Base-by-base conservation (phyloP, 2,113 vertebrate species). In the Triplophysa rosa region DNA sequence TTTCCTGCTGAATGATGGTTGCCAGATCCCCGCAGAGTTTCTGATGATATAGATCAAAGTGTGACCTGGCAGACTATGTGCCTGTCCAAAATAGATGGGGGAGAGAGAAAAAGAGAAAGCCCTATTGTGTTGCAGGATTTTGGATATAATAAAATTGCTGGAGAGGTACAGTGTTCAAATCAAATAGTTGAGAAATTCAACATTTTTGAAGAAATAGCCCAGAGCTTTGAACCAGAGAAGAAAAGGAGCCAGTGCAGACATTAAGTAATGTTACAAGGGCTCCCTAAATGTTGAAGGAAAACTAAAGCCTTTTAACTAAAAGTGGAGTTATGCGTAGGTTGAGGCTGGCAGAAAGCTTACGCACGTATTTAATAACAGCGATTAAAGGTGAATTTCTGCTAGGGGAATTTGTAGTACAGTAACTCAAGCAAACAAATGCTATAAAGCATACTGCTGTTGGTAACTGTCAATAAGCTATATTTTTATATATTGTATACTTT, bases 11-110 rank as follows among this genome's bases (percentile, higher is more conserved):
- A 74, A 42, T 23, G 45, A 78, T 59, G 76, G 83, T 81, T 81
- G 83, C 75, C 83, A 78, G 58, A 45, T 76, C 59, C 56, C 80
- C 37, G 47, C 61, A 74, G 83, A 66, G 69, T 74, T 84, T 81
- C 62, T 83, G 75, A 84, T 81, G 75, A 71, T 81, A 70, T 84
- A 72, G 47, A 81, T 67, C 69, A 76, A 24, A 68, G 67, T 66
- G 67, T 80, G 80, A 81, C 56, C 68, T 62, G 64, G 67, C 47
- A 77, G 65, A 52, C 77, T 82, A 62, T 77, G 74, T 73, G 78
- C 70, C 47, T 17, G 17, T 23, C 45, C 59, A 47, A n/a, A 71
- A 33, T 21, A 69, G 21, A 62, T 21, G 16, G 13, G 58, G 63
- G 47, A 8, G 26, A 8, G 40, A 52, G 29, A 16, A 24, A 83